A percentile compares a stretch with the other conserved stretches of the same genome.
phyloP scores from a whole-genome alignment of 2,113 vertebrate species.

The Laticauda laticaudata region DNA sequence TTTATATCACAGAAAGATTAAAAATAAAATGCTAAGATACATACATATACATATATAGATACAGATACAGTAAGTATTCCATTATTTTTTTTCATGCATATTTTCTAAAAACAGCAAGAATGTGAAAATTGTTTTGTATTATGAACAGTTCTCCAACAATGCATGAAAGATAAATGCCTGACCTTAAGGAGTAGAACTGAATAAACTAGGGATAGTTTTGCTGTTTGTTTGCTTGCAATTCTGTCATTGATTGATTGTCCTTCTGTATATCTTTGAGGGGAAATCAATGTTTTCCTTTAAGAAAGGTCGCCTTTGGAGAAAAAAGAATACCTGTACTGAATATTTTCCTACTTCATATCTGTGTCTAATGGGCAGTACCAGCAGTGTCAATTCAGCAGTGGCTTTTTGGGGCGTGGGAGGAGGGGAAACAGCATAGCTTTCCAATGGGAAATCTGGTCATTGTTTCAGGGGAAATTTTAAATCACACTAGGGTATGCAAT shows the following conservation, averaged over 20 bases:
- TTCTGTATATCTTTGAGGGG: slow-evolving; percentile 50
- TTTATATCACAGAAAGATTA: neutral
- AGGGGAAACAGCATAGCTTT: neutral
- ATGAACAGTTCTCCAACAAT: neutral
- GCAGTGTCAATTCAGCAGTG: slow-evolving; percentile 28
- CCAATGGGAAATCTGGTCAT: slow-evolving; percentile 9
- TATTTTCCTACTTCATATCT: slow-evolving; percentile 28
- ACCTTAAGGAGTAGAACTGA: slow-evolving; percentile 35
- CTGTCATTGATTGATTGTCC: slow-evolving; percentile 56
- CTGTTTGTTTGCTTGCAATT: slow-evolving; percentile 37
- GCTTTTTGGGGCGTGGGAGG: neutral
- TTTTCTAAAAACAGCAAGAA: neutral
- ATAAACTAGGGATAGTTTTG: slow-evolving; percentile 24
- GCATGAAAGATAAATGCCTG: slow-evolving; percentile 23
- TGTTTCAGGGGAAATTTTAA: neutral
- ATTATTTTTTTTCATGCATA: neutral
- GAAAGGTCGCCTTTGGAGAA: slow-evolving; percentile 40
- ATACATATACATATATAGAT: no score
- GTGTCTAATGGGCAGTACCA: neutral
- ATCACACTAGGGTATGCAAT: neutral
- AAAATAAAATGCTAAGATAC: neutral
- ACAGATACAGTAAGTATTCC: rapidly evolving
- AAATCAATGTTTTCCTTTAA: slow-evolving; percentile 60
- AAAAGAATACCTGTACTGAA: slow-evolving; percentile 46
- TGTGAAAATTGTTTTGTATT: neutral